Evolutionary conservation across 2,797 vertebrate species (phyloP), one percentile per base, ranked within the genome.

Genomic region (Cynopterus sphinx): DNA sequence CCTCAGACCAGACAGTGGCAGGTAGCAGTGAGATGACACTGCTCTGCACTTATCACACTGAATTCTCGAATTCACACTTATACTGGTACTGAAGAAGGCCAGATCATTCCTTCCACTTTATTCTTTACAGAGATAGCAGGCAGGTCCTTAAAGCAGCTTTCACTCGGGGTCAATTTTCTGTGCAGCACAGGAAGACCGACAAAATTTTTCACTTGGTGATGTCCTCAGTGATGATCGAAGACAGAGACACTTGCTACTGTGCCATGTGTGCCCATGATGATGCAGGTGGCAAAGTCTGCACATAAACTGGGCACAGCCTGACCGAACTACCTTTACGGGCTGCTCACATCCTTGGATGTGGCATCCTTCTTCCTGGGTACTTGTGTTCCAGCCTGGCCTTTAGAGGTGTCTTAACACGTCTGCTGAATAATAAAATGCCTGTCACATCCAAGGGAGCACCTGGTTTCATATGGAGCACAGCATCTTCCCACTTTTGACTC

Each of bases 181-280:
- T 93, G 63, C 33, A 16, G 28, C 77, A 9, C 22, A 51, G 3
- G 70, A 0, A 1, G 0, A 61, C 1, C 2, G 7, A 53, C 6
- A 68, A 57, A 90, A 90, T 43, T n/a, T 97, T 97, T 82, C 46
- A 97, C 85, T 59, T 97, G 93, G 71, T 79, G 68, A 87, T 98
- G n/a, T 90, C 63, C 33, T 17, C 11, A 0, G 81, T 94, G 65
- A 53, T 3, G 17, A 31, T 1, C n/a, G n/a, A n/a, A n/a, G n/a
- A n/a, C n/a, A n/a, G n/a, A n/a, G n/a, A n/a, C n/a, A n/a, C n/a
- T n/a, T n/a, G 96, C 70, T 96, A 91, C 46, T 98, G 96, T 71
- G 93, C 63, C 28, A 22, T 51, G 12, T 0, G 0, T 0, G 1
- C 4, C 49, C 96, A 95, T 73, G 0, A 43, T 93, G 96, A 33